These are phyloP conservation scores for Hartigia nigra DNA, from an alignment of 2,888 invertebrate species.

Conservation along the genomic window DNA sequence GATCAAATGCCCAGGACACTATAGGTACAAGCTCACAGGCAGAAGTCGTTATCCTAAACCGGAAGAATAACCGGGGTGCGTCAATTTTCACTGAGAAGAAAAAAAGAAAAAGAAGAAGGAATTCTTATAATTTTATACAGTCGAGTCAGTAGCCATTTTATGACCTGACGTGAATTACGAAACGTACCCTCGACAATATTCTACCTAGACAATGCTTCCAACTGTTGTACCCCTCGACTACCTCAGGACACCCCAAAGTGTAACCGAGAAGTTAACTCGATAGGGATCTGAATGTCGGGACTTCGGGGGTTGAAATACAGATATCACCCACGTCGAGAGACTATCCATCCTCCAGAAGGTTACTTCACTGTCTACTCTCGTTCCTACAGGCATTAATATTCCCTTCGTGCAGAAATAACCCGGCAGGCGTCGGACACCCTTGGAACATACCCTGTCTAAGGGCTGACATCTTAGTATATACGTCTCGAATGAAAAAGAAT, in stretches of 20 bases:
- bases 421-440: constrained; percentile 2
- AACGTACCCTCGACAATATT: neutral
- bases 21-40: neutral
- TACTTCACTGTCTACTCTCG: constrained; percentile 26
- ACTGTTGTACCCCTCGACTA: neutral
- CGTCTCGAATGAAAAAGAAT: neutral
- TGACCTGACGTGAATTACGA: neutral
- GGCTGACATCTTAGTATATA: neutral
- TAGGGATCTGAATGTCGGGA: constrained; percentile 48
- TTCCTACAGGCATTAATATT: constrained; percentile 51
- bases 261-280: constrained; percentile 53
- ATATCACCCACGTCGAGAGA: constrained; percentile 56
- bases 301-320: constrained; percentile 50
- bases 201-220: constrained; percentile 1
- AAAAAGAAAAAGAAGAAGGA: no score
- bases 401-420: constrained; percentile 45
- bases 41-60: constrained; percentile 15
- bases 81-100: neutral
- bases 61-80: neutral
- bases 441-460: neutral
- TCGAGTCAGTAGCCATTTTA: neutral
- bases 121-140: neutral
- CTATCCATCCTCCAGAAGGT: constrained; percentile 36
- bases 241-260: constrained; percentile 23
- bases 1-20: neutral